Conservation (phyloP, 1,140 invertebrate species). For the Ips typographus region DNA sequence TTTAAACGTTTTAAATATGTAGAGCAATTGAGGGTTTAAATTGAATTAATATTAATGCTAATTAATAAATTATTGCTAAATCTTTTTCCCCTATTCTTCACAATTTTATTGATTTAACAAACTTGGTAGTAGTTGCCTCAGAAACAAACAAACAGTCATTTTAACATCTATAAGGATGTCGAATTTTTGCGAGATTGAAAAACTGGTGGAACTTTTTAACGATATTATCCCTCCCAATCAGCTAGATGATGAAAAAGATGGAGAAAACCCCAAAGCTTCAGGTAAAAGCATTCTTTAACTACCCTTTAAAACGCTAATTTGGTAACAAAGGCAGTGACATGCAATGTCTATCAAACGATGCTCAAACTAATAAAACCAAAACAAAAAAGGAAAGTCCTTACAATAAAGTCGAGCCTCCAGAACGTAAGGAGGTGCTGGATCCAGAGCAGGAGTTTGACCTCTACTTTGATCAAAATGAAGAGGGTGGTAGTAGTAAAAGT, state of each 20-base stretch:
- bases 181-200: slow-evolving; percentile 39
- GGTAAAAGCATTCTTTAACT: slow-evolving; percentile 1
- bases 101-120: neutral
- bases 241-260: slow-evolving; percentile 12
- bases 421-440: slow-evolving; percentile 27
- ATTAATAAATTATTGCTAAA: no score
- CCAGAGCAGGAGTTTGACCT: slow-evolving; percentile 4
- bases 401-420: slow-evolving; percentile 34
- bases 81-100: no score
- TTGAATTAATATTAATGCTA: neutral
- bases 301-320: neutral
- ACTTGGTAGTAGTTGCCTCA: neutral
- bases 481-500: slow-evolving; percentile 24
- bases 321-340: neutral
- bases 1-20: neutral
- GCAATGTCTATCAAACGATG: neutral
- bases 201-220: slow-evolving; percentile 40
- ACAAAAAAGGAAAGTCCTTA: slow-evolving; percentile 35
- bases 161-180: slow-evolving; percentile 13
- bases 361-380: neutral
- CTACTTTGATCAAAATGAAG: slow-evolving; percentile 19
- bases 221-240: slow-evolving; percentile 31
- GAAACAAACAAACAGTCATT: neutral
- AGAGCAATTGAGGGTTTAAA: neutral
- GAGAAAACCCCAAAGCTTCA: neutral